A percentile compares a stretch with the other conserved stretches of the same genome.
Conservation (phyloP, 1,140 invertebrate species). For the Lepidurus apus region DNA sequence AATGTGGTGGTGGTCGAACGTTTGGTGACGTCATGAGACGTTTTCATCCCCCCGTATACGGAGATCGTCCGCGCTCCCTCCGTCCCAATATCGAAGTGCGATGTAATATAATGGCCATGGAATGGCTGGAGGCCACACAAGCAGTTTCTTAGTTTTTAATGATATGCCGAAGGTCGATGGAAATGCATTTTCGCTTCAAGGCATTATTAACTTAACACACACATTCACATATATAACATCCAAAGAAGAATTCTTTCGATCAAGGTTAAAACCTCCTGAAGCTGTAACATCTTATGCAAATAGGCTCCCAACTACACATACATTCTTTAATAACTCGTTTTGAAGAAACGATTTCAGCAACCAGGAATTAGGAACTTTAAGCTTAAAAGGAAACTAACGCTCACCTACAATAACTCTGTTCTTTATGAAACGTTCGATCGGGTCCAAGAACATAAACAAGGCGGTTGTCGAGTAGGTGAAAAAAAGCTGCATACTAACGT, state of each 20-base stretch:
- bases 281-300: not conserved
- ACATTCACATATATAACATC: not conserved
- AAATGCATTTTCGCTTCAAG: not conserved
- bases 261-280: not conserved
- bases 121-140: not conserved
- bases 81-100: slow-evolving; percentile 6
- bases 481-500: not conserved
- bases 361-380: not conserved
- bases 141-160: slow-evolving; percentile 5
- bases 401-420: not conserved
- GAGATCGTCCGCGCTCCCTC: not conserved
- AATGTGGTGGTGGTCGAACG: slow-evolving; percentile 8
- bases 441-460: not conserved
- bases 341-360: not conserved
- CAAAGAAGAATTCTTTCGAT: not conserved
- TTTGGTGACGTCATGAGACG: not conserved
- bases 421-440: not conserved
- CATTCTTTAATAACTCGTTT: not conserved
- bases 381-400: not conserved
- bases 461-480: not conserved
- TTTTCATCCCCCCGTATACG: not conserved
- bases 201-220: slow-evolving; percentile 19
- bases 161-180: not conserved
- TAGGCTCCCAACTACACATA: not conserved
- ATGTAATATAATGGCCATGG: not conserved